Base-by-base conservation (phyloP, 2,888 invertebrate genomes). In the Nasonia oneida region DNA sequence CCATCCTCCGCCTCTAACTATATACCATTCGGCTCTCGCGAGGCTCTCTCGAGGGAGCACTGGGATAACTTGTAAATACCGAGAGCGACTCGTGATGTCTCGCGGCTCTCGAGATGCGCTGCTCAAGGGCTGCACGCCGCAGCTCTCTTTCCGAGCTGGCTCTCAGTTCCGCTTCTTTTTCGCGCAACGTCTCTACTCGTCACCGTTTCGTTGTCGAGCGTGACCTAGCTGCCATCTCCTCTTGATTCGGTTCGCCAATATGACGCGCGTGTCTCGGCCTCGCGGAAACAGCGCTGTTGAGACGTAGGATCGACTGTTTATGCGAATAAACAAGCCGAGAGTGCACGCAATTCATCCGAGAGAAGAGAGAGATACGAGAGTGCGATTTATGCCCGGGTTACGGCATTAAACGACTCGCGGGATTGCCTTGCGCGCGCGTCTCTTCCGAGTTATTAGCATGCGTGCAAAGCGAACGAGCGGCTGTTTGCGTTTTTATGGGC, bases 61-160 rank as follows among this genome's bases (percentile, higher is more conserved):
- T 6, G n/a, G 57, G 70, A 71, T 67, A 33, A 75, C 86, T 83
- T 81, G 80, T 83, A 86, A 86, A 86, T 37, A 37, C 83, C 83
- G 86, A 77, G 86, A 77, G 73, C 73, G 64, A 39, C 57, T 83
- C 86, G 83, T 86, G 83, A 86, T 74, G 78, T 81, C 86, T 83
- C 73, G 64, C 77, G 77, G 80, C 37, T 57, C 61, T 61, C 57
- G 8, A 8, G 61, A 42, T 37, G 37, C 37, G 37, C 37, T 37
- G 37, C 71, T 74, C 67, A 23, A 15, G 15, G 64, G 47, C 75
- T 57, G 6, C 6, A 3, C 6, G 12, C 50, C 1, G 12, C 47
- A 12, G 42, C 82, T 67, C 23, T 75, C 83, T 70, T 86, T 86
- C 83, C 86, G 86, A 64, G 77, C 2, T 29, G 29, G 14, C 39